Base-by-base conservation (phyloP, 2,113 vertebrate genomes). In the Ageneiosus marmoratus region DNA sequence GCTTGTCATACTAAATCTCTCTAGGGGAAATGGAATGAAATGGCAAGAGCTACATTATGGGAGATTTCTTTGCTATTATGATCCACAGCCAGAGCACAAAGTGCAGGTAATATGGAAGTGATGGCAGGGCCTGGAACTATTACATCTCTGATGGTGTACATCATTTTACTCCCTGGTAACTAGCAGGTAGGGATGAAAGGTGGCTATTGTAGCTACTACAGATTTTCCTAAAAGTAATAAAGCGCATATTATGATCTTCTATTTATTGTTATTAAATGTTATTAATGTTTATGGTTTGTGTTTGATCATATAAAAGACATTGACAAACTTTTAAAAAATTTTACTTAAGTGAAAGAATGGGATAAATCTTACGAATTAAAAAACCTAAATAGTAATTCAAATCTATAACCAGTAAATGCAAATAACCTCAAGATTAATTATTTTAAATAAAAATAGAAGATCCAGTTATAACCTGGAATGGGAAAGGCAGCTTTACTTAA, bases 11-110 rank as follows among this genome's bases (percentile, higher is more conserved):
- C 81, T 81, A 83, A 84, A 87, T 83, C 87, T 89, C 81, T 78
- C 72, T 46, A 74, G 82, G 63, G 63, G 34, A 74, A 81, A 72
- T 77, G 53, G 87, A 80, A 84, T 80, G 84, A 80, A 55, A 58
- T 87, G 60, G 81, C 83, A 85, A 62, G 84, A 82, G 77, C 12
- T 67, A 8, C 81, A 83, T 90, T 80, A 60, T 53, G 82, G 16
- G 69, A 86, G 85, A 84, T 79, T 87, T 88, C 48, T 15, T 86
- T 41, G 70, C 77, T 81, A 85, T 84, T 88, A 90, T 90, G 89
- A 82, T 53, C 82, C 58, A 75, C 48, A 62, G 85, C 82, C 88
- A 88, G 86, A 62, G 32, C 82, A 27, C 41, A 72, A 72, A 83
- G 82, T 58, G 34, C 72, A 76, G 79, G 62, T 78, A 63, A 34